Evolutionary conservation across 2,113 vertebrate species (phyloP), one percentile per base, ranked within the genome.

Genomic region (Apodemus speciosus): DNA sequence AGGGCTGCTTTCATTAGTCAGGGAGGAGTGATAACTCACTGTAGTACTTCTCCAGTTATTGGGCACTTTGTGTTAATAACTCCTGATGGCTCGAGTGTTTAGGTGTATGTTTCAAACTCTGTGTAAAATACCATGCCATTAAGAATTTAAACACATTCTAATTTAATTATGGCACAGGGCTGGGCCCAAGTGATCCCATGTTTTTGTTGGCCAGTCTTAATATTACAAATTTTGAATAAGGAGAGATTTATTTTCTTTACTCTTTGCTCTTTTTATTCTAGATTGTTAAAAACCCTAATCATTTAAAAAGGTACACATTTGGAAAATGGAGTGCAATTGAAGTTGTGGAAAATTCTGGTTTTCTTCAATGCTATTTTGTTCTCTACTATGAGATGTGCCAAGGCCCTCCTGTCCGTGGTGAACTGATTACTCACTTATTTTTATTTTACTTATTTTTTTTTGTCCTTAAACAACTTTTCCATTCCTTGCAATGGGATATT

Each of bases 71-170:
- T 96, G 95, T 93, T 97, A 97, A 96, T 97, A 97, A 96, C 96
- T 97, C 93, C 95, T 92, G 96, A 97, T 97, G 95, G 93, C 91
- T 96, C 51, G 32, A 97, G 95, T 97, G 90, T 97, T 97, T 96
- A 97, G 96, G 95, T 97, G 81, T 96, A 83, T 96, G 94, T 97
- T 97, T 97, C 90, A 97, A 95, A 93, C 94, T 85, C 76, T 49
- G 85, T 96, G 91, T 96, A 97, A 96, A 97, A 97, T 96, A 89
- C 94, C 89, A 92, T 86, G 85, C 96, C 89, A 96, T 97, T 97
- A 97, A 96, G 95, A 95, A 97, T 97, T 97, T 97, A 97, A 97
- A 97, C 96, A 97, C 95, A 93, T 97, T 97, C 95, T 97, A 97
- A 97, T 95, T 97, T 97, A 97, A 97, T 97, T 97, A 97, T 76